phyloP scores from a whole-genome alignment of 1,140 invertebrate genomes.

The Calephelis virginiensis region DNA sequence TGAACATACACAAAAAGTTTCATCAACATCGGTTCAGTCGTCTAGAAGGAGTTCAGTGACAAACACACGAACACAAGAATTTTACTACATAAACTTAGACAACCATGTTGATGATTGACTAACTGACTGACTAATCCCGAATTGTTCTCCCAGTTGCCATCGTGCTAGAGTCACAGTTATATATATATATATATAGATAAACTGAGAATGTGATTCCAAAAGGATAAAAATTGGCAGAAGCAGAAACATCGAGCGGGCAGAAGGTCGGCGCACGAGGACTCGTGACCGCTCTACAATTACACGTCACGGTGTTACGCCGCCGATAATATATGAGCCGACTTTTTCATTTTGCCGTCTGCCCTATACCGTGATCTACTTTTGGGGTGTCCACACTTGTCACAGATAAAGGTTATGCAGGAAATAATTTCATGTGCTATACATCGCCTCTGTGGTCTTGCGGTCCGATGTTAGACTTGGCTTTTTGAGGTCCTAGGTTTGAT shows the following conservation, averaged over 20 bases:
- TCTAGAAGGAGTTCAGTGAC: too few relatives aligned
- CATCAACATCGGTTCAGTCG: too few relatives aligned
- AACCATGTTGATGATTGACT: too few relatives aligned
- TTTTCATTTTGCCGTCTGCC: conserved; percentile 39
- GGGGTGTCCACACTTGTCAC: background rate
- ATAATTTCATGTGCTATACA: background rate
- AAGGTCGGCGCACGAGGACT: conserved; percentile 23
- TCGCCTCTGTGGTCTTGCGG: too few relatives aligned
- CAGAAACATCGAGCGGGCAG: conserved; percentile 18
- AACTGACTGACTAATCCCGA: too few relatives aligned
- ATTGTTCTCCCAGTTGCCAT: too few relatives aligned
- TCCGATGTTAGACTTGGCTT: too few relatives aligned
- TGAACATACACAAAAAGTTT: too few relatives aligned
- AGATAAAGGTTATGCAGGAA: background rate
- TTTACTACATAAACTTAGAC: too few relatives aligned
- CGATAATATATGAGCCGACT: conserved; percentile 37
- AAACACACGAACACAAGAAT: too few relatives aligned
- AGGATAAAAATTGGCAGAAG: conserved; percentile 6
- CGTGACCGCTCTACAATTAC: conserved; percentile 23
- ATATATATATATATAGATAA: background rate
- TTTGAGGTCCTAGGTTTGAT: too few relatives aligned
- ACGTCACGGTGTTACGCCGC: conserved; percentile 30
- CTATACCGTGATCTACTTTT: conserved; percentile 19
- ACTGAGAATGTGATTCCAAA: background rate
- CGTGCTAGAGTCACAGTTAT: too few relatives aligned